These are phyloP conservation scores for Drosophila affinis DNA, from an alignment of 2,888 invertebrate genomes.

Conservation along the genomic window DNA sequence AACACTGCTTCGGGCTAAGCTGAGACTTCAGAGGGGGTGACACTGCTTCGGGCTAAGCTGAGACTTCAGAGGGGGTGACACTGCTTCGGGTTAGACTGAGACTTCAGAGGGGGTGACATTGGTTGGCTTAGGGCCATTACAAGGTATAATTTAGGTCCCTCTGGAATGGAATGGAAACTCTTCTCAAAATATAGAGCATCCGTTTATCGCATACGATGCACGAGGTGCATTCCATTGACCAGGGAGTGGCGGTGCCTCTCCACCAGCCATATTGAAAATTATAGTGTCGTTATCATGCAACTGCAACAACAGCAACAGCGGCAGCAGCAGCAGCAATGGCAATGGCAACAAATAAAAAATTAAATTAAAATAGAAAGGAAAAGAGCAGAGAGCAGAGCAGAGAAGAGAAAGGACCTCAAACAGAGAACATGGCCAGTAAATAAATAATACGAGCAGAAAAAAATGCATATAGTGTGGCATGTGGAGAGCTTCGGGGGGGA, in stretches of 20 bases:
- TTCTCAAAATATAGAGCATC: constrained; percentile 1
- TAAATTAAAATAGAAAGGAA: constrained; percentile 64
- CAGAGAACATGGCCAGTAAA: constrained; percentile 59
- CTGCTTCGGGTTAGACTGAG: too few relatives aligned
- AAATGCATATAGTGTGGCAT: constrained; percentile 20
- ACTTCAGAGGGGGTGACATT: too few relatives aligned
- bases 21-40: too few relatives aligned
- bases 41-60: background rate
- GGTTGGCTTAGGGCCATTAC: too few relatives aligned
- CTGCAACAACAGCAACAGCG: constrained; percentile 45
- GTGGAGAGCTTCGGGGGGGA: background rate
- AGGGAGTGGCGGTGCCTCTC: background rate
- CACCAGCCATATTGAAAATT: constrained; percentile 69
- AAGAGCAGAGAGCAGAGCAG: background rate
- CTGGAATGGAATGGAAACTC: background rate
- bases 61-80: too few relatives aligned
- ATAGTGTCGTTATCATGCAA: constrained; percentile 74
- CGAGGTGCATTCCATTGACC: background rate
- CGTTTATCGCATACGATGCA: constrained; percentile 1
- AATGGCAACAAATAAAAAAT: constrained; percentile 38
- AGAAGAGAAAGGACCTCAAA: constrained; percentile 27
- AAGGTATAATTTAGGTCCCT: too few relatives aligned
- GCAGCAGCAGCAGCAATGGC: constrained; percentile 17
- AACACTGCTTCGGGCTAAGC: background rate
- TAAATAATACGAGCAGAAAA: constrained; percentile 47